Base-by-base conservation (phyloP, 2,797 vertebrate species). In the Brachymystax lenok region DNA sequence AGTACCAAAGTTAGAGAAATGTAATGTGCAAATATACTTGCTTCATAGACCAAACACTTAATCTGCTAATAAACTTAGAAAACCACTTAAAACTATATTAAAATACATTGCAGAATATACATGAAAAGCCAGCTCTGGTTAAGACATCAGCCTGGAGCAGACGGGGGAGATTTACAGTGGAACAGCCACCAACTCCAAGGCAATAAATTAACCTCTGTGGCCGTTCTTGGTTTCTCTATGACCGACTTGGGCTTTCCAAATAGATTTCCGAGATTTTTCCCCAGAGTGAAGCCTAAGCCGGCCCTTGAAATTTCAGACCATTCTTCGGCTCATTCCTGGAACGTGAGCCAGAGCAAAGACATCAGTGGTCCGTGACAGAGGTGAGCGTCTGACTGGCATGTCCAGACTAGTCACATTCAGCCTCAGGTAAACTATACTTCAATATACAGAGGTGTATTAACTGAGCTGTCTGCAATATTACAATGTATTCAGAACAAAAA, bases 171-270 rank as follows among this genome's bases (percentile, higher is more conserved):
- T 88, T 88, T 90, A 90, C 76, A 52, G 82, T 13, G 35, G 73
- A 68, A 78, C 33, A 13, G 74, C 35, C 80, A 81, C 84, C 84
- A 88, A 88, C 50, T 75, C 77, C 21, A 24, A 10, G 16, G 79
- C 83, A 83, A 86, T 86, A 88, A 88, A 88, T 85, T 80, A 83
- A 83, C 74, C 85, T 78, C 74, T 66, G 21, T 27, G 33, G 64
- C 75, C 50, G 21, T 69, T 74, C 73, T 69, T 52, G 77, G 61
- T 74, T 80, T 78, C 71, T 73, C 81, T 77, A 61, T 54, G 73
- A 81, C 67, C 2, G n/a, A 63, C 72, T 76, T 63, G 10, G 28
- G 68, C 70, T 78, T 81, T 84, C 73, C 67, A 79, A 75, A 79
- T 71, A 84, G 78, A 82, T 82, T 75, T 80, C 73, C 71, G 78